Base-by-base conservation (phyloP, 2,888 invertebrate species). In the Helobdella robusta region DNA sequence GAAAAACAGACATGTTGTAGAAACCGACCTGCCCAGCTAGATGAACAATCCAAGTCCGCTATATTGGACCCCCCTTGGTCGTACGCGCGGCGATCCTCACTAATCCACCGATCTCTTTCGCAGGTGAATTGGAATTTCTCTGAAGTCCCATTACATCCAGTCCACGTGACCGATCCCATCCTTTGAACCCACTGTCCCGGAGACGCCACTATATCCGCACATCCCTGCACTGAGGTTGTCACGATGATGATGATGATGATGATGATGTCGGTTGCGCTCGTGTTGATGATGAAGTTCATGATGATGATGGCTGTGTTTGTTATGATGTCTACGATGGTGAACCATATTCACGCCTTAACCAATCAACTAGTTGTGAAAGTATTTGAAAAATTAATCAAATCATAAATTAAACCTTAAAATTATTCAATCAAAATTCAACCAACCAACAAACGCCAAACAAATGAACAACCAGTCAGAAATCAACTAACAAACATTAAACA, bases 171-270 rank as follows among this genome's bases (percentile, higher is more conserved):
- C 50, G 65, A 25, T 6, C 64, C 69, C 23, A 48, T 36, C 23
- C 71, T 48, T 46, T 67, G 56, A 28, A 71, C 50, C 69, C 68
- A 69, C 4, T 67, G 65, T 23, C 63, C 59, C 30, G 46, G 3
- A 4, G 65, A 64, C 4, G 67, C 40, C 15, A 18, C 25, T 23
- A 66, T 44, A 20, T 70, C 67, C 4, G 68, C 58, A 35, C 71
- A 71, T 32, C 71, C 71, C 8, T 60, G 46, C 11, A 67, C 71
- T 71, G 66, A 18, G 60, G 35, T n/a, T n/a, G n/a, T n/a, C n/a
- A 58, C 34, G 59, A 32, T 34, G 59, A n/a, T 58, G 32, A 32
- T 58, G 32, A 58, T 58, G 34, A 32, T 2, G 34, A 58, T 58
- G 30, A 58, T 58, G 30, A 28, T 58, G 59, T 15, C 34, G 34